Conservation (phyloP, 2,888 invertebrate genomes). For the Drosophila villosipedis region DNA sequence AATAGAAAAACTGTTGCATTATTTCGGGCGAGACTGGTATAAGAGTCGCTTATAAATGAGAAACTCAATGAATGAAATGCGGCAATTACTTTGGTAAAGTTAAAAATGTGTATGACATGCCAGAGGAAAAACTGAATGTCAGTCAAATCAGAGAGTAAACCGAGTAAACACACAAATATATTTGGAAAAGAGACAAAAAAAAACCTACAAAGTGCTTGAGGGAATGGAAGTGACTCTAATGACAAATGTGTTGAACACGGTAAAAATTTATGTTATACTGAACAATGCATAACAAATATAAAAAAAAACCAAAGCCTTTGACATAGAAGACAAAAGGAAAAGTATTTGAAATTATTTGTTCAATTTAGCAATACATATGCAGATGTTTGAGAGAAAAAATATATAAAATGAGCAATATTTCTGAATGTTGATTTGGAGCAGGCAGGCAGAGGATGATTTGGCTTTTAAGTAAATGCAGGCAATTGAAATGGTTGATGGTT, state of each 20-base stretch:
- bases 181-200: background rate
- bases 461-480: slow-evolving; percentile 7
- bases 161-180: background rate
- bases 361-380: slow-evolving; percentile 9
- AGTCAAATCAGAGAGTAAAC: background rate
- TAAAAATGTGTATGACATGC: slow-evolving; percentile 11
- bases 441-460: background rate
- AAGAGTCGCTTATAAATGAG: slow-evolving; percentile 14
- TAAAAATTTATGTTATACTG: slow-evolving; percentile 21
- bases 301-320: slow-evolving; percentile 3
- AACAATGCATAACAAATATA: background rate
- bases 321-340: slow-evolving; percentile 2
- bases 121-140: slow-evolving; percentile 1
- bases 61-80: slow-evolving; percentile 9
- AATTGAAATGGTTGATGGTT: slow-evolving; percentile 5
- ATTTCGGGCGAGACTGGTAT: slow-evolving; percentile 32
- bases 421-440: slow-evolving; percentile 9
- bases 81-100: slow-evolving; percentile 8
- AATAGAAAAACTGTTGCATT: slow-evolving; percentile 46
- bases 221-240: slow-evolving; percentile 10
- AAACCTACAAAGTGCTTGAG: slow-evolving; percentile 12
- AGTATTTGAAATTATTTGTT: slow-evolving; percentile 6
- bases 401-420: slow-evolving; percentile 7
- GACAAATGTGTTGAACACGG: slow-evolving; percentile 30
- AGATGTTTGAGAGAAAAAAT: slow-evolving; percentile 5